phyloP scores from a whole-genome alignment of 2,888 invertebrate species.

The Helicoverpa assulta region DNA sequence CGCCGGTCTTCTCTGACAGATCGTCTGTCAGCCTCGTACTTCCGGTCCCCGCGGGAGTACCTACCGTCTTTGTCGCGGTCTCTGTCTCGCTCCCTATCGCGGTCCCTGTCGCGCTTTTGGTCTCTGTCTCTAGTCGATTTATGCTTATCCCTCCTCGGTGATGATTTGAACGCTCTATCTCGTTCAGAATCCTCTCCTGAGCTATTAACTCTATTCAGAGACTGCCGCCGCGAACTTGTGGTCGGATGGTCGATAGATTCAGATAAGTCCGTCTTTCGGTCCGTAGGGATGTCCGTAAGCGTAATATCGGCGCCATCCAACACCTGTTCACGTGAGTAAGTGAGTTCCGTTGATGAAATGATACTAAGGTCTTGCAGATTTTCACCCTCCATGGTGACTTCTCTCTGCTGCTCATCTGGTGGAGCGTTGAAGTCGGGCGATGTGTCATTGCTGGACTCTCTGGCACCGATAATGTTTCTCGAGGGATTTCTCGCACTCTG shows the following conservation, averaged over 20 bases:
- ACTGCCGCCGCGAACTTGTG: constrained; percentile 76
- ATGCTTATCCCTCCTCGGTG: constrained; percentile 80
- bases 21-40: constrained; percentile 77
- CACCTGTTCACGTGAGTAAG: constrained; percentile 85
- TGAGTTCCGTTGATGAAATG: constrained; percentile 77
- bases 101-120: constrained; percentile 67
- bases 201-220: constrained; percentile 77
- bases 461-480: constrained; percentile 74
- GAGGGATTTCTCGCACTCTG: constrained; percentile 73
- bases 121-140: constrained; percentile 75
- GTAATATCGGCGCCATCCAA: constrained; percentile 86
- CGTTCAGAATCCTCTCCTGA: constrained; percentile 87
- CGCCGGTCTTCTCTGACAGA: constrained; percentile 74
- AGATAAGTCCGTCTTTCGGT: constrained; percentile 73
- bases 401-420: constrained; percentile 85
- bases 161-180: constrained; percentile 79
- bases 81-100: constrained; percentile 72
- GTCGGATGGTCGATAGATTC: constrained; percentile 77
- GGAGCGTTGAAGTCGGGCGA: constrained; percentile 73
- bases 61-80: constrained; percentile 78
- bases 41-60: constrained; percentile 79
- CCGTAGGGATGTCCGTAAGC: constrained; percentile 68
- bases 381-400: constrained; percentile 91
- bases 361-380: constrained; percentile 87
- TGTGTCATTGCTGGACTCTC: constrained; percentile 69